Evolutionary conservation across 2,113 vertebrate genomes (phyloP), one percentile per base, ranked within the genome.

Genomic region (Rhynchopsitta pachyrhyncha): DNA sequence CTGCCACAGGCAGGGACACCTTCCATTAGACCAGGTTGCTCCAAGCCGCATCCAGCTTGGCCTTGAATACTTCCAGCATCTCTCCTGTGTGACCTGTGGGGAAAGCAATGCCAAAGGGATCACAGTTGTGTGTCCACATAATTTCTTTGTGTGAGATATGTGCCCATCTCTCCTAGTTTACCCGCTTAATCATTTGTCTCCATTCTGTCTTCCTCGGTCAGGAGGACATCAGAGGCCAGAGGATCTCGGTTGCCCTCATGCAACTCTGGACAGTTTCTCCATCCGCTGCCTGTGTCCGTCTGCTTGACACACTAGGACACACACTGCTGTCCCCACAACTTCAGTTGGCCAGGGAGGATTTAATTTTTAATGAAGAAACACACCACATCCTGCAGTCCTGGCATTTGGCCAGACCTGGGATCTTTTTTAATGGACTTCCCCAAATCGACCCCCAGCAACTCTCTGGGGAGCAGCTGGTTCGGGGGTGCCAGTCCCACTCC

Each of bases 361-460:
- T 64, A 29, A 46, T 35, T 75, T 71, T 50, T 75, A 78, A 63
- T 39, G 66, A 53, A 88, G 29, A 41, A 57, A n/a, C 46, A 18
- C 3, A 0, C 67, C 69, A 5, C 2, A 5, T 31, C 46, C 73
- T 0, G 3, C 8, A 0, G n/a, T 33, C 46, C 8, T 1, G 1
- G 50, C 39, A 17, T 0, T 2, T 9, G 2, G 18, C 28, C 11
- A 7, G 47, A 35, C 15, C 5, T 2, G 27, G 59, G 18, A 25
- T 25, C 44, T 37, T 2, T 3, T 52, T 60, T 10, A 14, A 47
- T 3, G 1, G 27, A 18, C 18, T 20, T 10, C 46, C n/a, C 60
- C 57, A n/a, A 59, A 10, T 10, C 10, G 84, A 23, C 37, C 47
- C 57, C 64, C 57, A 42, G 7, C 62, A 17, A n/a, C 27, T 10